These are phyloP conservation scores for Dendrocopos noguchii DNA, from an alignment of 2,113 vertebrate species.

Conservation along the genomic window DNA sequence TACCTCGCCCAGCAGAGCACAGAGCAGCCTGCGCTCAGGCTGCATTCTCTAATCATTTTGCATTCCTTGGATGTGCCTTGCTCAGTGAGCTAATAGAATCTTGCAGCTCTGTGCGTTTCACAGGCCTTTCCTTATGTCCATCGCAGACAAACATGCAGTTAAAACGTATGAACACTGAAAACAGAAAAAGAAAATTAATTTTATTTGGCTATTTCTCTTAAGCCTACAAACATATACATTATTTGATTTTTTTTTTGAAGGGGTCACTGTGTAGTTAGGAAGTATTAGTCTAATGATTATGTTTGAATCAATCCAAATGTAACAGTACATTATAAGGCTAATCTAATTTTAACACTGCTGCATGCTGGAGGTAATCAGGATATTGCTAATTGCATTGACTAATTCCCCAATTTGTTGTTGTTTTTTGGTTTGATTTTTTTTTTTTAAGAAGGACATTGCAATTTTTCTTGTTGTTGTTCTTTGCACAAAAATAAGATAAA, in stretches of 20 bases:
- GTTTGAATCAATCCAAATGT: not conserved
- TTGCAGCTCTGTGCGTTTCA: not conserved
- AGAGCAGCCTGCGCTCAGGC: not conserved
- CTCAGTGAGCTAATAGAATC: not conserved
- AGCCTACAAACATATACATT: fast-evolving
- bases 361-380: not conserved
- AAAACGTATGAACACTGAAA: not conserved
- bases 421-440: not conserved
- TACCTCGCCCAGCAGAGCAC: not conserved
- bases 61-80: not conserved
- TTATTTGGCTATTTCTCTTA: not conserved
- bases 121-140: not conserved
- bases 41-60: not conserved
- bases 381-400: not conserved
- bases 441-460: not conserved
- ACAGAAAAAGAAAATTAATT: not conserved
- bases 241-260: not conserved
- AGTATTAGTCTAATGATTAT: not conserved
- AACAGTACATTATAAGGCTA: not conserved
- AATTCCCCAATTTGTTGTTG: not conserved
- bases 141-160: not conserved
- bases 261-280: not conserved
- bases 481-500: not conserved
- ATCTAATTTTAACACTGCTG: not conserved
- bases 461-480: not conserved